Conservation (phyloP, 2,888 invertebrate genomes). For the Hanleya hanleyi region DNA sequence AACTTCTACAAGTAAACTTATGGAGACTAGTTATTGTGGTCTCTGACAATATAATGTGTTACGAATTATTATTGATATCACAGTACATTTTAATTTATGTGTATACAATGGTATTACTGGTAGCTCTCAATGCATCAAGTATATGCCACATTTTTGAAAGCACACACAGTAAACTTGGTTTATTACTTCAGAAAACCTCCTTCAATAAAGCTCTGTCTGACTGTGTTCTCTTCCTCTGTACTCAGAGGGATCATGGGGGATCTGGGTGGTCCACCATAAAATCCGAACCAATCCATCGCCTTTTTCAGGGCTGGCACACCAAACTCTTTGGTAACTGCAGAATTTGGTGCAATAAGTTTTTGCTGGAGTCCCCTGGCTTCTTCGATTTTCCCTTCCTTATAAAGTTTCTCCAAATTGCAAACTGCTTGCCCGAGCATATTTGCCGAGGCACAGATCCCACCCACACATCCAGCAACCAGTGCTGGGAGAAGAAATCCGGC, state of each 20-base stretch:
- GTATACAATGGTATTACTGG: too few relatives aligned
- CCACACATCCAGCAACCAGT: slow-evolving; percentile 68
- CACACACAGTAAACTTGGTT: too few relatives aligned
- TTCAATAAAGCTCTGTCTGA: slow-evolving; percentile 31
- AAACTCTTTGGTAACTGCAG: slow-evolving; percentile 73
- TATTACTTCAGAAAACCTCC: background rate
- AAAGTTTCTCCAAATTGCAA: slow-evolving; percentile 73
- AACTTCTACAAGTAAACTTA: too few relatives aligned
- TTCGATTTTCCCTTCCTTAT: slow-evolving; percentile 64
- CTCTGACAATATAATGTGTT: too few relatives aligned
- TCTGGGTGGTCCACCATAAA: slow-evolving; percentile 76
- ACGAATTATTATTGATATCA: too few relatives aligned
- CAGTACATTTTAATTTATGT: too few relatives aligned
- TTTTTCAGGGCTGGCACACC: slow-evolving; percentile 77
- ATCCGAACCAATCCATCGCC: slow-evolving; percentile 76
- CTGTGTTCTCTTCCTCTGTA: slow-evolving; percentile 42
- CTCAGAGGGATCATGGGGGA: slow-evolving; percentile 74
- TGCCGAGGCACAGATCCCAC: slow-evolving; percentile 76
- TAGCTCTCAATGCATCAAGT: too few relatives aligned
- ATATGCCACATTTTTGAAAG: too few relatives aligned
- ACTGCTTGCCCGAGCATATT: slow-evolving; percentile 75
- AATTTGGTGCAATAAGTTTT: slow-evolving; percentile 75
- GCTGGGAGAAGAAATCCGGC: slow-evolving; percentile 77
- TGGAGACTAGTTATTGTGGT: too few relatives aligned
- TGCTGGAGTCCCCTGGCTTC: slow-evolving; percentile 75